These are phyloP conservation scores for Emydocephalus ijimae DNA, from an alignment of 2,113 vertebrate species.

Conservation along the genomic window DNA sequence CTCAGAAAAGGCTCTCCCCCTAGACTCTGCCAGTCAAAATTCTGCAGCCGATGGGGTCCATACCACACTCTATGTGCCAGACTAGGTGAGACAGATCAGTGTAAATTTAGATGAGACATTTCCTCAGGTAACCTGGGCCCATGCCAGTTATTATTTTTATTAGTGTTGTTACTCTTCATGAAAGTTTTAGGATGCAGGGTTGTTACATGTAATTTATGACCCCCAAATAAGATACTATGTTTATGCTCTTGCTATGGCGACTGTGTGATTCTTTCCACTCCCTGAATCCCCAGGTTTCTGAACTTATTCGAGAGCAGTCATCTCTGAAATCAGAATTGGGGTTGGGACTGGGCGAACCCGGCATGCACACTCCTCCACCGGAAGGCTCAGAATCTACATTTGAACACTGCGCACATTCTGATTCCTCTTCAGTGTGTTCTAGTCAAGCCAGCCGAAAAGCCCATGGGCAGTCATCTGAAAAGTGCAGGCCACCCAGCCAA, in stretches of 20 bases:
- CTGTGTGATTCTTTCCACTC: not conserved
- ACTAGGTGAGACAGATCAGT: not conserved
- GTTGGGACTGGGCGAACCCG: slow-evolving; percentile 72
- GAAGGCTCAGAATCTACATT: slow-evolving; percentile 72
- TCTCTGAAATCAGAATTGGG: slow-evolving; percentile 86
- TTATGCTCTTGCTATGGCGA: not conserved
- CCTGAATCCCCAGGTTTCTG: slow-evolving; percentile 76
- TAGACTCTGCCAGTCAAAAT: not conserved
- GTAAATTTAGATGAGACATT: not conserved
- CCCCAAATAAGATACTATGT: not conserved
- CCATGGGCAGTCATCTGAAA: slow-evolving; percentile 49
- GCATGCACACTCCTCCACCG: slow-evolving; percentile 64
- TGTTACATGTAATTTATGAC: not conserved
- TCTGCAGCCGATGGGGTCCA: not conserved
- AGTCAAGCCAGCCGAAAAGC: slow-evolving; percentile 68
- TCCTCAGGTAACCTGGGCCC: not conserved
- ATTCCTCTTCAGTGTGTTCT: slow-evolving; percentile 78
- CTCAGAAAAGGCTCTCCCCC: not conserved
- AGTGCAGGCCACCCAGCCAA: slow-evolving; percentile 59
- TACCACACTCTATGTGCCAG: not conserved
- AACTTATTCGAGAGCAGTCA: slow-evolving; percentile 89
- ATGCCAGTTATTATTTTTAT: not conserved
- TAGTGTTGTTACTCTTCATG: not conserved
- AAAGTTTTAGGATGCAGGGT: not conserved
- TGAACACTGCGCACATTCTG: slow-evolving; percentile 71